Evolutionary conservation across 2,797 vertebrate genomes (phyloP).

Genomic region (Fundulus diaphanus): DNA sequence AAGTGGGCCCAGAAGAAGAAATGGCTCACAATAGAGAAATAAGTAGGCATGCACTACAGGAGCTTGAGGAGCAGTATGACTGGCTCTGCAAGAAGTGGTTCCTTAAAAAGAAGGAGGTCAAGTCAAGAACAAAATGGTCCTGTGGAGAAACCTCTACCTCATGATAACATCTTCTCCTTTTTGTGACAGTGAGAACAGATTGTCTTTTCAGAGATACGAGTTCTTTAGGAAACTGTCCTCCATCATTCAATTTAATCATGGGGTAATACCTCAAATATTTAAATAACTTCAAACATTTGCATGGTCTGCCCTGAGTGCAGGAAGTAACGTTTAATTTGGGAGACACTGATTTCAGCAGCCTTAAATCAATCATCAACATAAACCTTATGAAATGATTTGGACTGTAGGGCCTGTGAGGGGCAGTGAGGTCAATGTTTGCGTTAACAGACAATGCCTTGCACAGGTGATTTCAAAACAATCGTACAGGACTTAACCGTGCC

Average conservation of each 20-base stretch:
- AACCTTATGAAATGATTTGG: background rate
- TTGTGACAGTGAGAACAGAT: background rate
- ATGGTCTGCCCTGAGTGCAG: background rate
- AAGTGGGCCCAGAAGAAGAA: background rate
- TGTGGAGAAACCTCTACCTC: background rate
- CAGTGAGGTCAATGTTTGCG: no score
- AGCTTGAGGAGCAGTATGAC: background rate
- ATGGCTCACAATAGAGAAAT: background rate
- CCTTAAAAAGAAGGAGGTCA: background rate
- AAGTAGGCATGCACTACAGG: background rate
- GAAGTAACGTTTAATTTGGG: background rate
- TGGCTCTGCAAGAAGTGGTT: background rate
- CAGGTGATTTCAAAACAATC: no score
- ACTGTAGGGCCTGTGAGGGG: background rate
- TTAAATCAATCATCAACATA: background rate
- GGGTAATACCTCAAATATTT: background rate
- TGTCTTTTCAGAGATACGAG: background rate
- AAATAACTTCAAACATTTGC: background rate
- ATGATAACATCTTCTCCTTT: background rate
- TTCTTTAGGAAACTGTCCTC: background rate
- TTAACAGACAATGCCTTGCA: no score
- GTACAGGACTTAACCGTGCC: no score
- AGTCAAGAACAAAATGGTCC: background rate
- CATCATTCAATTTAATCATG: background rate
- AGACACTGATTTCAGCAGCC: background rate